These are phyloP conservation scores for Pristiophorus japonicus DNA, from an alignment of 2,113 vertebrate genomes.

Conservation along the genomic window DNA sequence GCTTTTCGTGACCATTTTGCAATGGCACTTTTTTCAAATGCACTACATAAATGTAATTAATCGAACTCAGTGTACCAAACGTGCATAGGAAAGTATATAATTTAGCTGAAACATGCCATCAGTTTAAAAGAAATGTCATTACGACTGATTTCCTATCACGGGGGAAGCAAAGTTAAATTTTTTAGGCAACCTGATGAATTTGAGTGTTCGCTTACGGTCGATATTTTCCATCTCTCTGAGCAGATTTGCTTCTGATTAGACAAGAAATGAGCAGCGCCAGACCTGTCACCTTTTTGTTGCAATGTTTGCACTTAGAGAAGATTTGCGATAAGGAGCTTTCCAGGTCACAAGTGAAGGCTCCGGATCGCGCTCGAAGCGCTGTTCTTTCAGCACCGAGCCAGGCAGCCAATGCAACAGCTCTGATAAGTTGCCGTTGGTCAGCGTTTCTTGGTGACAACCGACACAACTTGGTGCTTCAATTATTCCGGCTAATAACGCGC, in stretches of 20 bases:
- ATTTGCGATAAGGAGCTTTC: neutral
- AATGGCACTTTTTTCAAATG: neutral
- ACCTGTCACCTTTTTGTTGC: neutral
- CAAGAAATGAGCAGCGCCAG: neutral
- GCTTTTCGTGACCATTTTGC: neutral
- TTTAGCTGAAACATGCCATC: neutral
- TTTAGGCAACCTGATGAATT: neutral
- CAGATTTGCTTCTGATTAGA: neutral
- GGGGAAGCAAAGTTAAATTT: neutral
- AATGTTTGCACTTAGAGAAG: neutral
- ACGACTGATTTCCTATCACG: neutral
- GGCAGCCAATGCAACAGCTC: neutral
- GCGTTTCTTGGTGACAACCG: neutral
- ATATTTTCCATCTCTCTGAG: neutral
- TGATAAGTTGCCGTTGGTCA: neutral
- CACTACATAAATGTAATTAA: neutral
- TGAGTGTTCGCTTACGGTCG: neutral
- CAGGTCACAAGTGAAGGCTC: neutral
- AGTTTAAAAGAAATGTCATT: neutral
- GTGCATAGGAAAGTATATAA: no score
- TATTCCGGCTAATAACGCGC: neutral
- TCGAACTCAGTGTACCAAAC: neutral
- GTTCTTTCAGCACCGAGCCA: slow-evolving; percentile 6
- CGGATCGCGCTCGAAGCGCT: neutral
- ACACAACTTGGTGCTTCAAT: neutral